These are phyloP conservation scores for Andrena marginata DNA, from an alignment of 2,888 invertebrate species.

Conservation along the genomic window DNA sequence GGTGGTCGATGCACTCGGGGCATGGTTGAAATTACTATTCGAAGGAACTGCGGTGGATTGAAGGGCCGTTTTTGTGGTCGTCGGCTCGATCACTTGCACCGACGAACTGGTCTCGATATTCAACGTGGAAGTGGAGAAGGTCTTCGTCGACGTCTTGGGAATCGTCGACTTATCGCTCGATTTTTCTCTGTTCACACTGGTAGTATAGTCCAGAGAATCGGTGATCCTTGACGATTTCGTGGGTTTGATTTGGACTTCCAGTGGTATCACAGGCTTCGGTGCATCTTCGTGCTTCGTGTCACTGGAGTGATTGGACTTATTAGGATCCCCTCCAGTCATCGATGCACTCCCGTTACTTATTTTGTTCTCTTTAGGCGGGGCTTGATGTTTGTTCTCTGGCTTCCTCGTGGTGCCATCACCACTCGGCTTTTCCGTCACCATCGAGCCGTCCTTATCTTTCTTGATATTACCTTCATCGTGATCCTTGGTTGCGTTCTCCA, in stretches of 20 bases:
- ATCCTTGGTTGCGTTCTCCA: constrained; percentile 18
- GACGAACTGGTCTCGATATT: constrained; percentile 82
- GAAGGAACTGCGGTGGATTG: constrained; percentile 69
- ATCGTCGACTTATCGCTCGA: constrained; percentile 25
- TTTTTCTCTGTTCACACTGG: constrained; percentile 44
- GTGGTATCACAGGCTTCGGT: constrained; percentile 62
- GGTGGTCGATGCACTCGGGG: constrained; percentile 44
- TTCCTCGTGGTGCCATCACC: constrained; percentile 65
- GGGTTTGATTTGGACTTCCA: constrained; percentile 61
- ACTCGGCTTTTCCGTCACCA: constrained; percentile 40
- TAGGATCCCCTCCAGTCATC: constrained; percentile 73
- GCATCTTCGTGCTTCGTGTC: constrained; percentile 54
- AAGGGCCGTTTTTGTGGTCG: constrained; percentile 69
- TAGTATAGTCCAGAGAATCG: constrained; percentile 29
- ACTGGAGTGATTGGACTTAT: constrained; percentile 1
- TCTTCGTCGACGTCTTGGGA: constrained; percentile 44
- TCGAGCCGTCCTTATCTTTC: constrained; percentile 15
- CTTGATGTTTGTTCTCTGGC: constrained; percentile 72
- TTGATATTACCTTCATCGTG: constrained; percentile 27
- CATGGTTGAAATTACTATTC: not conserved
- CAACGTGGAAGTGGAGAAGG: constrained; percentile 73
- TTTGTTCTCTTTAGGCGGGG: constrained; percentile 77
- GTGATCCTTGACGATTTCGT: constrained; percentile 57
- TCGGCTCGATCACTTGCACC: constrained; percentile 80
- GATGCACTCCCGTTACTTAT: constrained; percentile 75